Conservation (phyloP, 1,140 invertebrate species). For the Drosophila suzukii region DNA sequence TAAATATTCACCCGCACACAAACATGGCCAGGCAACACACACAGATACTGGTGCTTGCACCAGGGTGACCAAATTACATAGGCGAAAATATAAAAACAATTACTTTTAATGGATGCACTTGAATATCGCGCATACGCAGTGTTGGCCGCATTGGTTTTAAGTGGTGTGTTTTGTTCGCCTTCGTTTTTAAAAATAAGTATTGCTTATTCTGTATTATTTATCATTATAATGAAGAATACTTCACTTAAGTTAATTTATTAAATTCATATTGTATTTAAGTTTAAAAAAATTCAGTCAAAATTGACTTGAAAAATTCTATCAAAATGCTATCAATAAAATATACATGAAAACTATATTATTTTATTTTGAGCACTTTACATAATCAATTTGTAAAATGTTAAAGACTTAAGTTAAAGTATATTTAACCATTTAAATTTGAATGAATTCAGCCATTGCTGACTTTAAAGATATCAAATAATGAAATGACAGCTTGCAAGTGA, state of each 20-base stretch:
- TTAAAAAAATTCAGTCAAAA: no score
- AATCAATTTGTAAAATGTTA: no score
- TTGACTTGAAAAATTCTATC: no score
- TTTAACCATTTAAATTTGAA: no score
- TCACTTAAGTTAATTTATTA: no score
- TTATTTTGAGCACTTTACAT: no score
- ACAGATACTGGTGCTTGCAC: constrained; percentile 19
- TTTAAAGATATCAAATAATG: background rate
- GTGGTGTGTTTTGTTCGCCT: background rate
- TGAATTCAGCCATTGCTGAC: no score
- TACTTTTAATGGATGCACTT: background rate
- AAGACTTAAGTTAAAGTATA: no score
- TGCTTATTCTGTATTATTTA: background rate
- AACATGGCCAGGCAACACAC: constrained; percentile 6
- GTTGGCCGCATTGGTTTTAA: background rate
- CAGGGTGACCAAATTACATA: constrained; percentile 1
- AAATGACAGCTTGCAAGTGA: background rate
- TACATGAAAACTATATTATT: no score
- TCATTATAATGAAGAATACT: no score
- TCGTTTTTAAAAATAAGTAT: background rate
- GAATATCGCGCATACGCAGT: background rate
- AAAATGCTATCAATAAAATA: no score
- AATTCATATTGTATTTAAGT: no score
- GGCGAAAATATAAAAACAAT: background rate
- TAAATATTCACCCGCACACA: constrained; percentile 51